Evolutionary conservation across 2,888 invertebrate species (phyloP), one percentile per base, ranked within the genome.

Genomic region (Orthosia gracilis): DNA sequence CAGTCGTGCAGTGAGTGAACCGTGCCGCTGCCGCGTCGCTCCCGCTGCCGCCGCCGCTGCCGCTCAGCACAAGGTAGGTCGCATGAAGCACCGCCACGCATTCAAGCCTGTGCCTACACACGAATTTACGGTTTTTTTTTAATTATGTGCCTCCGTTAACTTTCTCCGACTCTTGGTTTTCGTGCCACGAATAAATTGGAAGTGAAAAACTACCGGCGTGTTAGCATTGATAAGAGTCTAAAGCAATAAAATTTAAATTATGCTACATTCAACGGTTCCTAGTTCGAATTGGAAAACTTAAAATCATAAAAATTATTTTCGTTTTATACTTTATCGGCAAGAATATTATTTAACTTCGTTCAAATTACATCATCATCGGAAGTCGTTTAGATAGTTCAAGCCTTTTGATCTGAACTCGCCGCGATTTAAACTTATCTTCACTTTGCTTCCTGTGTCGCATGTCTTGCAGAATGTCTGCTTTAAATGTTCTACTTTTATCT

Each of bases 1-100:
- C 93, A 91, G 92, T 93, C 93, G 94, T 93, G 93, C 93, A 91
- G 94, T 94, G 94, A 92, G 94, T 94, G 94, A 87, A 83, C 90
- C 91, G 91, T 90, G 90, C 89, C 77, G 87, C 85, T 70, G 84
- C 82, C 82, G 84, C 82, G 78, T 83, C 79, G 83, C 80, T 80
- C 78, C 85, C 82, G 74, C 80, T 81, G 81, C 82, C 9, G 66
- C 68, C 58, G 67, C 85, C 69, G 85, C 85, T 80, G 73, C 80
- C 82, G n/a, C 72, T 72, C 73, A 71, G 70, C 73, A 83, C 83
- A 82, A 92, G 94, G 94, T 94, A 94, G 91, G 94, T 94, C 90
- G 94, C 94, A 94, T 94, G 94, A 90, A 88, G 89, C 89, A 90
- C 89, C 86, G 89, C 91, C 89, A 88, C 89, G 88, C 89, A 86